Evolutionary conservation across 2,113 vertebrate genomes (phyloP), one percentile per base, ranked within the genome.

Genomic region (Sylvia atricapilla): DNA sequence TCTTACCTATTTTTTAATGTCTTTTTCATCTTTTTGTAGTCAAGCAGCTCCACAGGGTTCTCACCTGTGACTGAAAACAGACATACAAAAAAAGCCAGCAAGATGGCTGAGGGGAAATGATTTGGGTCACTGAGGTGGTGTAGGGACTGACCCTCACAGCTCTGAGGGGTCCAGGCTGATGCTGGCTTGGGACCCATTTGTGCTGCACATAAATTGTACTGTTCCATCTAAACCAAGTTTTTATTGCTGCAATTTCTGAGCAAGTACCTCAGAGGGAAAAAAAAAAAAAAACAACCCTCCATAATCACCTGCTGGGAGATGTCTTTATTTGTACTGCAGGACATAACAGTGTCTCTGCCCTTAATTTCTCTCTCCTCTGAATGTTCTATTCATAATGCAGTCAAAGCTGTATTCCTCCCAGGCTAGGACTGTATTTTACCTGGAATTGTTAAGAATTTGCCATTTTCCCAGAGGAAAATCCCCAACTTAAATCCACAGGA

Each of bases 61-160:
- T 63, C n/a, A 21, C 4, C 19, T 69, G n/a, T 86, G 62, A 6
- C 19, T 78, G 69, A 70, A 64, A 11, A 22, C 10, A 49, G 24
- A 18, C 4, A 9, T 7, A 25, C 11, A 24, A 18, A 28, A 5
- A 43, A 25, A 28, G 2, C 24, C 33, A 28, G 2, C 1, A 0
- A 63, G 4, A 28, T 20, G 31, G 6, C 46, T 59, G 66, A 75
- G 50, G 33, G 47, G 30, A 68, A 58, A 14, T 20, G 0, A 7
- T 6, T 5, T n/a, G 43, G 24, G 2, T 22, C 14, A 1, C 22
- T 78, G 44, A 31, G 64, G 44, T 30, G 70, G 4, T 39, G 33
- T 2, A 2, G 5, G 63, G 49, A 6, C 6, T 4, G 59, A 12
- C 3, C 23, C 67, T 56, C 35, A 2, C 10, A 43, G 50, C 21